A percentile compares a stretch with the other conserved stretches of the same genome.
Conservation (phyloP, 2,797 vertebrate species). For the Squalus acanthias region DNA sequence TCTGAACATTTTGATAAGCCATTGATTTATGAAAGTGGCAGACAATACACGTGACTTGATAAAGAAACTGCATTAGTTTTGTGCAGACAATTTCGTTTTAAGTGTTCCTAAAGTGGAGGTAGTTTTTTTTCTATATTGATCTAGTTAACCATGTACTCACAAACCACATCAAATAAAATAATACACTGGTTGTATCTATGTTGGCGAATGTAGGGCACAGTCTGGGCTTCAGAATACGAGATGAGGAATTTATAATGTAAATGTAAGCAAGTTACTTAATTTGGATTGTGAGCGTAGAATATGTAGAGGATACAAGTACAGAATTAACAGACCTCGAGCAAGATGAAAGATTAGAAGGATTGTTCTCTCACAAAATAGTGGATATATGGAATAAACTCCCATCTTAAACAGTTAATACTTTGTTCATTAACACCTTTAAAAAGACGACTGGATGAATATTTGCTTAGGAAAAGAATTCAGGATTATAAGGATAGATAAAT, state of each 20-base stretch:
- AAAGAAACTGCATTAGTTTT: not conserved
- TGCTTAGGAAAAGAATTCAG: not conserved
- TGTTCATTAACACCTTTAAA: not conserved
- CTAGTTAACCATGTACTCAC: not conserved
- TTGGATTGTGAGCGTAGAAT: not conserved
- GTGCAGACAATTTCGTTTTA: slow-evolving; percentile 17
- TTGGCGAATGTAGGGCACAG: not conserved
- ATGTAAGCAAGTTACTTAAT: not conserved
- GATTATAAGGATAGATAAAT: not conserved
- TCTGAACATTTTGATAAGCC: slow-evolving; percentile 1
- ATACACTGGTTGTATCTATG: not conserved
- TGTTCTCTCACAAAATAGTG: not conserved
- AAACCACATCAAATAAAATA: not conserved
- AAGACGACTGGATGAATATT: not conserved
- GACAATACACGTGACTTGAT: not conserved
- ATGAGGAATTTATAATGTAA: not conserved
- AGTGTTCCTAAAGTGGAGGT: not conserved
- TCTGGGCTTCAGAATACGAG: not conserved
- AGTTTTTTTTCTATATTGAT: not conserved
- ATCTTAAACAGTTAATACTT: not conserved
- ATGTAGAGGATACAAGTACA: not conserved
- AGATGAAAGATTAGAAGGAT: not conserved
- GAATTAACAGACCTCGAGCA: not conserved
- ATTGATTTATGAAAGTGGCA: not conserved
- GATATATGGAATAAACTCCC: not conserved